Evolutionary conservation across 2,113 vertebrate species (phyloP).

Genomic region (Condylura cristata): DNA sequence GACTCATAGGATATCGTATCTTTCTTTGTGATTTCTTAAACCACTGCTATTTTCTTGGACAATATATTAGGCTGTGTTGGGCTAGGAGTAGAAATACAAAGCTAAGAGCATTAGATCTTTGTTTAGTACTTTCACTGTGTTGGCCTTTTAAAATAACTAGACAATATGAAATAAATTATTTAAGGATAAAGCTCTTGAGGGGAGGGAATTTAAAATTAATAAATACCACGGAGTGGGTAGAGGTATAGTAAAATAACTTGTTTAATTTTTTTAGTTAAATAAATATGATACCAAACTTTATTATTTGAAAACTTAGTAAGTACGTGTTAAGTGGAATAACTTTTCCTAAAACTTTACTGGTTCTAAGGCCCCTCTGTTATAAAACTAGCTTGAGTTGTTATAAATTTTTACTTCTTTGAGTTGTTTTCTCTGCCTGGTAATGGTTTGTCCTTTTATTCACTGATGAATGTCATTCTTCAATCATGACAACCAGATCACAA

Average conservation of each 20-base stretch:
- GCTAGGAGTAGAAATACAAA: conserved; percentile 5
- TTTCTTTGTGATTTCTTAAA: conserved; percentile 19
- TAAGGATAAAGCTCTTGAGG: background rate
- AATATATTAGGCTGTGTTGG: background rate
- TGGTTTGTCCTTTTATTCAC: background rate
- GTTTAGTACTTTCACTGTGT: background rate
- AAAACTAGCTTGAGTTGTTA: background rate
- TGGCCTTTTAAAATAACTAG: background rate
- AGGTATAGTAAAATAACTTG: background rate
- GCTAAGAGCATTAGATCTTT: background rate
- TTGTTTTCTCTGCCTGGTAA: background rate
- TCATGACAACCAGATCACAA: background rate
- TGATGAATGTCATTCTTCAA: background rate
- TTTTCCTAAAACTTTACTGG: background rate
- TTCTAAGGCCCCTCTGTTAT: background rate
- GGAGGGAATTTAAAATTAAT: background rate
- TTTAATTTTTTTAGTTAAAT: background rate
- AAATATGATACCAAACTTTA: background rate
- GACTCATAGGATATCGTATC: background rate
- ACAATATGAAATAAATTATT: background rate
- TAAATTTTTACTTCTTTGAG: background rate
- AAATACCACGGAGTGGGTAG: background rate
- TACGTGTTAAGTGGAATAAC: background rate
- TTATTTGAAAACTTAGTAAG: conserved; percentile 35
- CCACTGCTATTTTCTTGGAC: background rate